Evolutionary conservation across 1,140 invertebrate species (phyloP).

Genomic region (Meloidogyne exigua): DNA sequence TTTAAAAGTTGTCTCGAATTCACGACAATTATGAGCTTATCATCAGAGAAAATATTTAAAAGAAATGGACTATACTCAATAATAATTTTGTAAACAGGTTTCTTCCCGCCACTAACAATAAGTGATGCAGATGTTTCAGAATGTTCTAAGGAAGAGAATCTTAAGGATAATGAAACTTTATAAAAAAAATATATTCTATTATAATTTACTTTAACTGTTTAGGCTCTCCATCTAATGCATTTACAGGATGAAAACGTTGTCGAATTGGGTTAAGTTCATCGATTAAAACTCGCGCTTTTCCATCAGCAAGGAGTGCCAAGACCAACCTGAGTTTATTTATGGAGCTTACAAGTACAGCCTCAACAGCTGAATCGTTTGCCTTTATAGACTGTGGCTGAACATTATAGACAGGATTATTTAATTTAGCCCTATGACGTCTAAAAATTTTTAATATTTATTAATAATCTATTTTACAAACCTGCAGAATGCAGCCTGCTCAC

Average conservation of each 20-base stretch:
- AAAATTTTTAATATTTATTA: slow-evolving; percentile 20
- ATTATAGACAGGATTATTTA: slow-evolving; percentile 42
- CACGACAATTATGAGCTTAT: slow-evolving; percentile 75
- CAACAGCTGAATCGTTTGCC: slow-evolving; percentile 48
- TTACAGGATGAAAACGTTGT: slow-evolving; percentile 48
- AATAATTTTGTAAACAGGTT: slow-evolving; percentile 42
- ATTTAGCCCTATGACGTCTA: slow-evolving; percentile 45
- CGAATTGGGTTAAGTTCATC: slow-evolving; percentile 53
- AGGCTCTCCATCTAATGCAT: slow-evolving; percentile 55
- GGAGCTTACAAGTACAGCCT: slow-evolving; percentile 37
- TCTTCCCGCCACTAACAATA: slow-evolving; percentile 21
- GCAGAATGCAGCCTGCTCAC: slow-evolving; percentile 61
- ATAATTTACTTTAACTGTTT: slow-evolving; percentile 45
- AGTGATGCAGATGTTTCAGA: slow-evolving; percentile 46
- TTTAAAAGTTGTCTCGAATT: slow-evolving; percentile 85
- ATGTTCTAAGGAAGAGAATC: slow-evolving; percentile 24
- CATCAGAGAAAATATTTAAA: slow-evolving; percentile 49
- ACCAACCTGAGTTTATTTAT: slow-evolving; percentile 49
- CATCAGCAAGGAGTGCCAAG: slow-evolving; percentile 52
- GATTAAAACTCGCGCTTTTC: slow-evolving; percentile 50
- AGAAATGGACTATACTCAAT: slow-evolving; percentile 49
- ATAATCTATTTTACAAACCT: slow-evolving; percentile 43
- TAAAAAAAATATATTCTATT: background rate
- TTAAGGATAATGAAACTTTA: slow-evolving; percentile 8
- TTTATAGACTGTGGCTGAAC: slow-evolving; percentile 43